Conservation (phyloP, 2,888 invertebrate genomes). For the Cyaniris semiargus region DNA sequence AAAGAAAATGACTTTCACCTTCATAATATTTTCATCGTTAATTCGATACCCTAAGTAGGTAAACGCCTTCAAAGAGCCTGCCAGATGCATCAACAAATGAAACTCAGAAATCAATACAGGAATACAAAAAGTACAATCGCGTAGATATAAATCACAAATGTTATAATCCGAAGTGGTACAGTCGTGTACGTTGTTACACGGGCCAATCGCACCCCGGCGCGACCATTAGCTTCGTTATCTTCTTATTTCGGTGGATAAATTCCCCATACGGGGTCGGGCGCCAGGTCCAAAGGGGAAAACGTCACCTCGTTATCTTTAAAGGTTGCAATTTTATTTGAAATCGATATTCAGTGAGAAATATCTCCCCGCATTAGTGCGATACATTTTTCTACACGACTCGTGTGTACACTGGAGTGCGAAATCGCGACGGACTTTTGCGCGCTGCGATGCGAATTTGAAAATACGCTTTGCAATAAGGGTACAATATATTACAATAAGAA, state of each 20-base stretch:
- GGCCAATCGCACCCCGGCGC: conserved; percentile 53
- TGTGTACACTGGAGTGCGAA: not conserved
- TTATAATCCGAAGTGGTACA: conserved; percentile 20
- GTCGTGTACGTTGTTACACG: conserved; percentile 36
- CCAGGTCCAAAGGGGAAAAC: conserved; percentile 72
- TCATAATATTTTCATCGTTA: too few relatives aligned
- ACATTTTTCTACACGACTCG: conserved; percentile 29
- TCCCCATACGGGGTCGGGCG: conserved; percentile 66
- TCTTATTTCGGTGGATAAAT: conserved; percentile 79
- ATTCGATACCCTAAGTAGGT: too few relatives aligned
- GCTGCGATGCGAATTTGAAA: not conserved
- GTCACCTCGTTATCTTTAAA: conserved; percentile 80
- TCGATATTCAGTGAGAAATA: conserved; percentile 75
- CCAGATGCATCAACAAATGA: not conserved
- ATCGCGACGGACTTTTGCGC: not conserved
- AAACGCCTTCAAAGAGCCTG: too few relatives aligned
- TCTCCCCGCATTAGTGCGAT: conserved; percentile 49
- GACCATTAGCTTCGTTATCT: conserved; percentile 76
- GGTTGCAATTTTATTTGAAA: conserved; percentile 81
- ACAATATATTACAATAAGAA: too few relatives aligned
- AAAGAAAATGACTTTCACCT: too few relatives aligned
- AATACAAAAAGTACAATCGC: not conserved
- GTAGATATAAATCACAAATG: conserved; percentile 9
- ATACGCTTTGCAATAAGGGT: too few relatives aligned
- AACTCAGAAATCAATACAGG: not conserved